A percentile compares a stretch with the other conserved stretches of the same genome.
These are phyloP conservation scores for Phrynocephalus versicolor DNA, from an alignment of 2,113 vertebrate species.

Conservation along the genomic window DNA sequence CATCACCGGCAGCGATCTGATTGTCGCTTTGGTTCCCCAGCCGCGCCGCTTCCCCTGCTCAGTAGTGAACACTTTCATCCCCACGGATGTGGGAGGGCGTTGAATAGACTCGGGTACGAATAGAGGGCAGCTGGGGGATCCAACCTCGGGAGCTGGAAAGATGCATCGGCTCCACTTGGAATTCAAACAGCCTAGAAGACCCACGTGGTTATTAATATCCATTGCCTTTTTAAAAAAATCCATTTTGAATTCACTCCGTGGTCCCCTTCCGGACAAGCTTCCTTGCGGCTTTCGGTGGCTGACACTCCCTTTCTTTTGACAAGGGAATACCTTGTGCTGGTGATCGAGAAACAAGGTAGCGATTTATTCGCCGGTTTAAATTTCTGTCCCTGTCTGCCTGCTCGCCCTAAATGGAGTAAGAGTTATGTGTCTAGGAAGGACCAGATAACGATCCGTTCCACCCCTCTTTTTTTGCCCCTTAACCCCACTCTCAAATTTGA, in stretches of 20 bases:
- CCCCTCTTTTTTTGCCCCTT: neutral
- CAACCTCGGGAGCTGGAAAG: neutral
- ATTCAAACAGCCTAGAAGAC: neutral
- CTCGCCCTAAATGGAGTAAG: neutral
- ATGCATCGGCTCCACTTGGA: neutral
- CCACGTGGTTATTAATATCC: neutral
- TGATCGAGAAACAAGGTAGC: neutral
- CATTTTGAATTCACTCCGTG: conserved; percentile 34
- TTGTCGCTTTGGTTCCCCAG: neutral
- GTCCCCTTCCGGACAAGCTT: neutral
- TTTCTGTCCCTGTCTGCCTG: neutral
- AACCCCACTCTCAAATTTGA: conserved; percentile 31
- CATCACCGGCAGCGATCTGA: neutral
- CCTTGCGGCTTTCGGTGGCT: neutral
- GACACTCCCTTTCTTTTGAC: neutral
- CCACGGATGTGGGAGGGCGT: conserved; percentile 40
- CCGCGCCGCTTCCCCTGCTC: conserved; percentile 27
- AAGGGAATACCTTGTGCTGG: neutral
- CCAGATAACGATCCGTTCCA: neutral
- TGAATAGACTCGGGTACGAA: neutral
- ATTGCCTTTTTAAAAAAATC: neutral
- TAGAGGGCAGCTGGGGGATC: neutral
- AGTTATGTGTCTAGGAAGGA: neutral
- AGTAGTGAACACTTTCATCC: conserved; percentile 36
- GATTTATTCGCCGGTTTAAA: neutral